Conservation (phyloP, 2,888 invertebrate genomes). For the Unio pictorum region DNA sequence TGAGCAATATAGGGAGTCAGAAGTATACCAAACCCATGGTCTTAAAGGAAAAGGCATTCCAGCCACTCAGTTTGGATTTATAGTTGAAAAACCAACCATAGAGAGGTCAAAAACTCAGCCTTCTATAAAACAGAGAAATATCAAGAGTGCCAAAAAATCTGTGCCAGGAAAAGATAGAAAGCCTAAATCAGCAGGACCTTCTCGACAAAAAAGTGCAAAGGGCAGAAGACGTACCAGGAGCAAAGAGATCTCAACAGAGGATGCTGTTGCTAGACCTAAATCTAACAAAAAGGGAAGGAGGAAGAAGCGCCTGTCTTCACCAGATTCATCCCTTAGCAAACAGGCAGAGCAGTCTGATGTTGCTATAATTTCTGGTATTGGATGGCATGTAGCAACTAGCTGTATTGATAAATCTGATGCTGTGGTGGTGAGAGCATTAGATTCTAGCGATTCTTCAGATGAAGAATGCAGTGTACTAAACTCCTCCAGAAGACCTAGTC, state of each 20-base stretch:
- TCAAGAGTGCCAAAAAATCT: conserved; percentile 45
- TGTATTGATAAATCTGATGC: conserved; percentile 57
- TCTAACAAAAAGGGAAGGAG: conserved; percentile 50
- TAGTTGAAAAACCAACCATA: conserved; percentile 39
- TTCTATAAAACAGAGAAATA: conserved; percentile 32
- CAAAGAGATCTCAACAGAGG: conserved; percentile 44
- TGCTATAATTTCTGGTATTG: conserved; percentile 63
- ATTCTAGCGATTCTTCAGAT: conserved; percentile 44
- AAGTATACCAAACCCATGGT: conserved; percentile 18
- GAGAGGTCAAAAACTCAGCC: conserved; percentile 48
- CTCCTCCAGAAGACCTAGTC: not conserved
- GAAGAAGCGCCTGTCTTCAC: conserved; percentile 41
- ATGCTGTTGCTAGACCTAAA: conserved; percentile 42
- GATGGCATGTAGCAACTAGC: conserved; percentile 62
- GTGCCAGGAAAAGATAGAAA: conserved; percentile 29
- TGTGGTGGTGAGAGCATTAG: conserved; percentile 38
- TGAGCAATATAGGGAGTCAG: conserved; percentile 28
- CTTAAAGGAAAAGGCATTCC: conserved; percentile 25
- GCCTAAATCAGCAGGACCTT: conserved; percentile 42
- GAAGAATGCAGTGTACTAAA: not conserved
- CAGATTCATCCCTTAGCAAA: conserved; percentile 32
- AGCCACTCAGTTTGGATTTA: conserved; percentile 44
- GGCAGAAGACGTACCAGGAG: conserved; percentile 36
- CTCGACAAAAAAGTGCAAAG: conserved; percentile 28
- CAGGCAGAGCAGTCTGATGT: conserved; percentile 51